Base-by-base conservation (phyloP, 1,140 invertebrate genomes). In the Sminthurides bifidus region DNA sequence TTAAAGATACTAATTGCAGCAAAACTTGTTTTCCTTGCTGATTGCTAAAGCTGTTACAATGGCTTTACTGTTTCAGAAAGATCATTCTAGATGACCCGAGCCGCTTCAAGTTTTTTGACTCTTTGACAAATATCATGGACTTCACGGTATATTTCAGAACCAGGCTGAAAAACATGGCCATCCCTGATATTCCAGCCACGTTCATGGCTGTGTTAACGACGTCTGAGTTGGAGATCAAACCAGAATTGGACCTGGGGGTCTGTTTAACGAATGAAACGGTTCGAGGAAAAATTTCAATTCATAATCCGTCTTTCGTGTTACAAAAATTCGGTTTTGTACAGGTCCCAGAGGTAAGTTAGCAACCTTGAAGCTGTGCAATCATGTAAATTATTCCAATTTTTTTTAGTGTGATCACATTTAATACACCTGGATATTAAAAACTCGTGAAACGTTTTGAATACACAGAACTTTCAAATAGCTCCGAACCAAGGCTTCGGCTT, bases 401-500 rank as follows among this genome's bases (percentile, higher is more conserved):
- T 35, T 35, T 35, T 35, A 35, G 8, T 35, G 8, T 35, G 33
- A 35, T n/a, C 8, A 10, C 8, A 35, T 10, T 35, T 35, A 35
- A 35, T 35, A 35, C n/a, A 35, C 6, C n/a, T 41, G n/a, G 33
- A 10, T 35, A 10, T 35, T 35, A 35, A 35, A n/a, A 35, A 35
- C n/a, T 35, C 10, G 10, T 35, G 8, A 10, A 10, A 10, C n/a
- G 8, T 10, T 10, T 35, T 35, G 8, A 35, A 35, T 10, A 10
- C 8, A 35, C n/a, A 35, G 8, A 35, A 10, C 8, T 31, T 31
- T 51, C 8, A 51, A 21, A 41, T 12, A 14, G 19, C 12, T 40
- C 55, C 55, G 5, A 57, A 57, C 29, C 23, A 57, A 44, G 55
- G 55, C 15, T 57, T 57, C 45, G 48, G 37, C 5, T 43, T 19